phyloP scores from a whole-genome alignment of 2,797 vertebrate species.

The Hephaestus fuliginosus region DNA sequence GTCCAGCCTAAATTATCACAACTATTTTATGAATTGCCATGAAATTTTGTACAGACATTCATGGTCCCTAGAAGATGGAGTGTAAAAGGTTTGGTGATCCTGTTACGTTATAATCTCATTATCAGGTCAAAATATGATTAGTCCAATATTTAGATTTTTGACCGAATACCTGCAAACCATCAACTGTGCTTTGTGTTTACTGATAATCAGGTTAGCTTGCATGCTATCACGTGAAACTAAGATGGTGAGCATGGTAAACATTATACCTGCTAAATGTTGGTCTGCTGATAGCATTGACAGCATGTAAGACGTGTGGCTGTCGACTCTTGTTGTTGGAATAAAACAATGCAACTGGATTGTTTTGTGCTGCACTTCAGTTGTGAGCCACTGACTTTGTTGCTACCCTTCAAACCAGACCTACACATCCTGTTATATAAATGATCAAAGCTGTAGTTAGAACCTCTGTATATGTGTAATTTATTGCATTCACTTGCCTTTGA shows the following conservation, averaged over 20 bases:
- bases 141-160: neutral
- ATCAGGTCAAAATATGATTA: neutral
- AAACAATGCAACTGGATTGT: neutral
- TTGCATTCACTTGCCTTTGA: slow-evolving; percentile 32
- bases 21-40: neutral
- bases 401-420: neutral
- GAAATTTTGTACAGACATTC: neutral
- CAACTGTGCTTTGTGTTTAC: neutral
- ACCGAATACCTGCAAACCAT: neutral
- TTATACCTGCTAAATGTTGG: neutral
- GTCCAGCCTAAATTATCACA: neutral
- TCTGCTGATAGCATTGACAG: neutral
- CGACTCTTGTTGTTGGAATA: neutral
- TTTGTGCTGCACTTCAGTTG: neutral
- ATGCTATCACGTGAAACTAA: neutral
- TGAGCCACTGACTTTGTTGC: slow-evolving; percentile 2
- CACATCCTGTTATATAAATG: slow-evolving; percentile 15
- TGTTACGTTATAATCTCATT: neutral
- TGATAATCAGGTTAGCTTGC: neutral
- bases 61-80: slow-evolving; percentile 4
- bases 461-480: slow-evolving; percentile 27
- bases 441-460: slow-evolving; percentile 22
- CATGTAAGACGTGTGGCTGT: neutral
- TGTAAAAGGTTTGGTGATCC: slow-evolving; percentile 3
- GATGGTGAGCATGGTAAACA: neutral